phyloP scores from a whole-genome alignment of 2,113 vertebrate species.

The Antigone vipio region DNA sequence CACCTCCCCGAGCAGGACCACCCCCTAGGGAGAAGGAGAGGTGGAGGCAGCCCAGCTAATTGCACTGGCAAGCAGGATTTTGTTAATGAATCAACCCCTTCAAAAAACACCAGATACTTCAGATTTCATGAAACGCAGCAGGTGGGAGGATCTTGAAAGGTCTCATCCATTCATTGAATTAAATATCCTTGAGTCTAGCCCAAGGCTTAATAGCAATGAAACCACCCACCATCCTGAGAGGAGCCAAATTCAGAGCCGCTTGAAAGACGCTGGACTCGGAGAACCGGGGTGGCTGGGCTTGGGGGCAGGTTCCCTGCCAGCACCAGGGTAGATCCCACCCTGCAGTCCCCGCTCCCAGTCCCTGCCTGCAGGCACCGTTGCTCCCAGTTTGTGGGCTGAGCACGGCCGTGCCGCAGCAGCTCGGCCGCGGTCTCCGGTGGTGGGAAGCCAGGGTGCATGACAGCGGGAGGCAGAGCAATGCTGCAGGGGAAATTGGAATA shows the following conservation, averaged over 20 bases:
- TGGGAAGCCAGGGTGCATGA: neutral
- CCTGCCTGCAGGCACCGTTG: neutral
- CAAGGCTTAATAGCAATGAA: neutral
- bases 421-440: rapidly evolving
- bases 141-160: conserved; percentile 56
- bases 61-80: neutral
- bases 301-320: neutral
- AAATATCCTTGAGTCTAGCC: conserved; percentile 32
- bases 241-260: neutral
- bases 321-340: neutral
- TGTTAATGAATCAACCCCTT: conserved; percentile 41
- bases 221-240: conserved; percentile 3
- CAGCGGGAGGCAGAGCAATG: neutral
- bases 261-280: rapidly evolving
- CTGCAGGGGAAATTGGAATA: neutral
- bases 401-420: rapidly evolving
- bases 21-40: neutral
- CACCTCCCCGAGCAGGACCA: neutral
- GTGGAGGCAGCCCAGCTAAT: conserved; percentile 4
- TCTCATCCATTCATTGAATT: conserved; percentile 50
- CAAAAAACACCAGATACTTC: neutral
- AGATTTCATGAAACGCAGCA: neutral
- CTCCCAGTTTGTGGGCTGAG: rapidly evolving
- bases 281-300: neutral
- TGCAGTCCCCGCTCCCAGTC: neutral